Evolutionary conservation across 2,113 vertebrate genomes (phyloP), one percentile per base, ranked within the genome.

Genomic region (Ifrita kowaldi): DNA sequence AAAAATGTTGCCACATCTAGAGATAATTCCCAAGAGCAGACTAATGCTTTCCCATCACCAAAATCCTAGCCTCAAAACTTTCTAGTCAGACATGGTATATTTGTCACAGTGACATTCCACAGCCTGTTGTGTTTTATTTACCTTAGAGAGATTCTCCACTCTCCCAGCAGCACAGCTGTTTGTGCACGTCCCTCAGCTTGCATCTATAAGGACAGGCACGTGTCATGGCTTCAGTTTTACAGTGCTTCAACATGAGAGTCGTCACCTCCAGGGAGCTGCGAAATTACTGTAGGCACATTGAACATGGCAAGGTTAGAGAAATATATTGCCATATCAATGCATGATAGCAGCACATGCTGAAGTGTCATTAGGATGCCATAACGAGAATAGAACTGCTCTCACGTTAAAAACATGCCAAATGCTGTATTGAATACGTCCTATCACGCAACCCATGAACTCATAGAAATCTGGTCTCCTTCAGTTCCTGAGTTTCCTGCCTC

Each of bases 401-500:
- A 4, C 0, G 0, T 53, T 89, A 69, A 70, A 94, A 89, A 46
- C 35, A 39, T 23, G 39, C 8, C 30, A 92, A 86, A 63, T 1
- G 1, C n/a, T 67, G 2, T 60, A 35, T 11, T 24, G 47, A 86
- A 12, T 49, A 16, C 15, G 16, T 32, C 69, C 35, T 60, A 32
- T 70, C 71, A 49, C 10, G 28, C 16, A 77, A 50, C 39, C 64
- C 76, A 64, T 1, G 0, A 81, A 86, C 46, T 35, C 64, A 30
- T 1, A 87, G 76, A 94, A 96, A 69, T 49, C 22, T 65, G 0
- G 1, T 23, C 24, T 87, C 33, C 42, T 91, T 74, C 17, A 6
- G 55, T 47, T 91, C 22, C 65, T 65, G 79, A 93, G 74, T 63
- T 97, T 97, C 96, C 96, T 97, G 96, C 52, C 80, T 93, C 65